phyloP scores from a whole-genome alignment of 2,797 vertebrate genomes.

The Enteromius viviparus region DNA sequence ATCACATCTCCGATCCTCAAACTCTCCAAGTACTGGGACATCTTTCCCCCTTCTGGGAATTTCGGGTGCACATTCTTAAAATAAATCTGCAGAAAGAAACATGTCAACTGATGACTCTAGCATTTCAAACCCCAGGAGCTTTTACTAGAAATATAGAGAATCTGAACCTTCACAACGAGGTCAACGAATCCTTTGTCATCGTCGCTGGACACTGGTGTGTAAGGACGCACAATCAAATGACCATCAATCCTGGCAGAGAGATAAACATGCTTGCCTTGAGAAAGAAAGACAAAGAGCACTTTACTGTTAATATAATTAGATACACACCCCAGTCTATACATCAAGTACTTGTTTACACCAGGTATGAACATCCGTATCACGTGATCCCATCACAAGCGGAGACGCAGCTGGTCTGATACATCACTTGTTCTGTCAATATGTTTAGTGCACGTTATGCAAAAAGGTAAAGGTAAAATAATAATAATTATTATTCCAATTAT shows the following conservation, averaged over 20 bases:
- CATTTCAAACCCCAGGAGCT: background rate
- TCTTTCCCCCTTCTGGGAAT: constrained; percentile 79
- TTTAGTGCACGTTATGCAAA: background rate
- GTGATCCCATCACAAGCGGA: background rate
- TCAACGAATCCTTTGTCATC: constrained; percentile 77
- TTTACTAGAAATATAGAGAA: background rate
- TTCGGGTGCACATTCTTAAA: constrained; percentile 74
- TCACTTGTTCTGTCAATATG: background rate
- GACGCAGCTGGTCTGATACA: background rate
- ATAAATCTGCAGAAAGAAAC: constrained; percentile 69
- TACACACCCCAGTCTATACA: constrained; percentile 6
- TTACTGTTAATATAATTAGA: background rate
- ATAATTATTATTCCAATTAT: background rate
- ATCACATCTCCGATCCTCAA: constrained; percentile 74
- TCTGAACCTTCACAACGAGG: constrained; percentile 76
- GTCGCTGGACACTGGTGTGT: constrained; percentile 77
- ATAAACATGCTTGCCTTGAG: constrained; percentile 75
- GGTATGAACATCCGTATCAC: constrained; percentile 1
- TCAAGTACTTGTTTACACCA: background rate
- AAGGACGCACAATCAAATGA: constrained; percentile 74
- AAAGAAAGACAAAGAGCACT: constrained; percentile 17
- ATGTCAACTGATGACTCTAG: background rate
- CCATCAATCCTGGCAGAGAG: constrained; percentile 76
- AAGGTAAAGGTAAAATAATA: background rate
- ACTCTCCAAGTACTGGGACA: constrained; percentile 77